phyloP scores from a whole-genome alignment of 2,888 invertebrate genomes.

The Clunio marinus region DNA sequence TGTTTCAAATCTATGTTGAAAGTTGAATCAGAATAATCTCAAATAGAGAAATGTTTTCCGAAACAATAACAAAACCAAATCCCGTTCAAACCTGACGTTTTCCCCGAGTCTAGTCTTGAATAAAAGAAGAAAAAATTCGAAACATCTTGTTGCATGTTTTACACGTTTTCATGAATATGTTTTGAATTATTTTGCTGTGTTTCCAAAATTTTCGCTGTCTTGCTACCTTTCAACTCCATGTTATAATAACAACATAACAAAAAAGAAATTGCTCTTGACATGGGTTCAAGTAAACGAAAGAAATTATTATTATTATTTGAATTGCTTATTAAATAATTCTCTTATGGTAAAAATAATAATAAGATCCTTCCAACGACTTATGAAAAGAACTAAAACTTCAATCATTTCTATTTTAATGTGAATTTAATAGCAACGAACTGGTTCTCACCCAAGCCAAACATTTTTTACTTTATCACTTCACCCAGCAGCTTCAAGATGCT shows the following conservation, averaged over 20 bases:
- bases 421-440: slow-evolving; percentile 25
- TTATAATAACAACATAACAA: slow-evolving; percentile 6
- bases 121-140: no score
- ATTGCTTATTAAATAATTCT: not conserved
- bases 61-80: not conserved
- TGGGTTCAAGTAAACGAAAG: slow-evolving; percentile 27
- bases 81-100: not conserved
- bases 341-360: not conserved
- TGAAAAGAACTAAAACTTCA: no score
- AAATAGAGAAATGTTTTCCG: not conserved
- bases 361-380: slow-evolving; percentile 1
- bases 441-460: slow-evolving; percentile 18
- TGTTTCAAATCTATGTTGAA: no score
- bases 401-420: slow-evolving; percentile 34
- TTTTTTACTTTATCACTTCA: no score
- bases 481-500: not conserved
- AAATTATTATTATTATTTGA: slow-evolving; percentile 20
- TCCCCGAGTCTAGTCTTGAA: no score
- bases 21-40: no score
- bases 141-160: no score
- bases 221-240: slow-evolving; percentile 24
- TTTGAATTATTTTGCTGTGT: no score
- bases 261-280: slow-evolving; percentile 31
- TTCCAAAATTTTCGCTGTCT: no score
- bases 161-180: no score